Evolutionary conservation across 2,888 invertebrate species (phyloP), one percentile per base, ranked within the genome.

Genomic region (Galeruca laticollis): DNA sequence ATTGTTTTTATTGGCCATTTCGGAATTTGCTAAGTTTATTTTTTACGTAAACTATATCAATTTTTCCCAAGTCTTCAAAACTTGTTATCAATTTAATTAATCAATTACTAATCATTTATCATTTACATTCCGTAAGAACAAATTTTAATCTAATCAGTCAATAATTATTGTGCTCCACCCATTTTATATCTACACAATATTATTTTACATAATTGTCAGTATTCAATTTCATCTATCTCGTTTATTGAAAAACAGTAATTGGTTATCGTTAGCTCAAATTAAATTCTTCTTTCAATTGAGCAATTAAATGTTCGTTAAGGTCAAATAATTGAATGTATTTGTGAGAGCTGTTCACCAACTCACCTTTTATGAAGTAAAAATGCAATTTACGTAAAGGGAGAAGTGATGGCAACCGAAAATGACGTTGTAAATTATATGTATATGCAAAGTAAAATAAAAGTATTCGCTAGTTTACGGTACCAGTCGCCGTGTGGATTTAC

Each of bases 181-280:
- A n/a, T n/a, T n/a, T n/a, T n/a, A n/a, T n/a, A n/a, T n/a, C n/a
- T n/a, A n/a, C n/a, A n/a, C n/a, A n/a, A n/a, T n/a, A n/a, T n/a
- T n/a, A n/a, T 37, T 56, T 40, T 62, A 57, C 47, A 40, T 33
- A 57, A 65, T 59, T 64, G 60, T 61, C 64, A 54, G 68, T 47
- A 64, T 56, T 64, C 26, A 57, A 64, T 57, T 57, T 11, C 20
- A 31, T 51, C 1, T 5, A 10, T 18, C 15, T 56, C n/a, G 15
- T 56, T 56, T 1, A 56, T 56, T 54, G n/a, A 56, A 56, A 33
- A 15, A 8, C 52, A 52, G 21, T 56, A 33, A 56, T 56, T 56
- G 56, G 33, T 56, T 56, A 15, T 31, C 33, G 35, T 56, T 56
- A 33, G 33, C 33, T 56, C 6, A 31, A 56, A 56, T 56, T 4